These are phyloP conservation scores for Homarus gammarus DNA, from an alignment of 2,888 invertebrate genomes.

Conservation along the genomic window DNA sequence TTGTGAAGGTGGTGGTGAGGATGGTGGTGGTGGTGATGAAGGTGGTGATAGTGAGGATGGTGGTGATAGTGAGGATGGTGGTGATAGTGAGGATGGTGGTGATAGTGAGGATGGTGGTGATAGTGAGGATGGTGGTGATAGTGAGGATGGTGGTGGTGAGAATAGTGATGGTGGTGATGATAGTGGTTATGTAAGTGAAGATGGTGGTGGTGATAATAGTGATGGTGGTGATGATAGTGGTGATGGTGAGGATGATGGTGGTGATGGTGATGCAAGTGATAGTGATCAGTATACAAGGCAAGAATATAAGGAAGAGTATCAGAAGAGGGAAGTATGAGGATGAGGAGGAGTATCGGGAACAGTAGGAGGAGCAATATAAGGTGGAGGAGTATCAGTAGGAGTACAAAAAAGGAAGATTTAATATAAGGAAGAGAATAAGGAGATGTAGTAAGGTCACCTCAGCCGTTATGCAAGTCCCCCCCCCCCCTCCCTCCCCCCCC, in stretches of 20 bases:
- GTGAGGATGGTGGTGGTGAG: slow-evolving; percentile 4
- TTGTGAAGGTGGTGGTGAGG: too few species aligned
- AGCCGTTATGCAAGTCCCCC: background rate
- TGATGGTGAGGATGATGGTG: slow-evolving; percentile 6
- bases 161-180: background rate
- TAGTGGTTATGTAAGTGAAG: background rate
- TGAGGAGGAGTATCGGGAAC: too few species aligned
- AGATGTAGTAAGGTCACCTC: background rate
- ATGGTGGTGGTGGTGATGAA: too few species aligned
- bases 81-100: background rate
- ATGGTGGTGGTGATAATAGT: background rate
- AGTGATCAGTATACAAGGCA: too few species aligned
- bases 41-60: too few species aligned
- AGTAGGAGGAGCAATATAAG: too few species aligned
- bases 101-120: background rate
- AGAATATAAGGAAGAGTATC: too few species aligned
- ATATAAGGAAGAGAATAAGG: too few species aligned
- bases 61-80: background rate
- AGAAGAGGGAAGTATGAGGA: too few species aligned
- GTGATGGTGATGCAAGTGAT: background rate
- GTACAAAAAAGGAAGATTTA: too few species aligned
- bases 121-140: background rate
- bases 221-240: background rate
- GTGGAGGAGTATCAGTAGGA: too few species aligned
- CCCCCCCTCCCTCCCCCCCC: too few species aligned